These are phyloP conservation scores for Hesperia comma DNA, from an alignment of 2,888 invertebrate genomes.

Conservation along the genomic window DNA sequence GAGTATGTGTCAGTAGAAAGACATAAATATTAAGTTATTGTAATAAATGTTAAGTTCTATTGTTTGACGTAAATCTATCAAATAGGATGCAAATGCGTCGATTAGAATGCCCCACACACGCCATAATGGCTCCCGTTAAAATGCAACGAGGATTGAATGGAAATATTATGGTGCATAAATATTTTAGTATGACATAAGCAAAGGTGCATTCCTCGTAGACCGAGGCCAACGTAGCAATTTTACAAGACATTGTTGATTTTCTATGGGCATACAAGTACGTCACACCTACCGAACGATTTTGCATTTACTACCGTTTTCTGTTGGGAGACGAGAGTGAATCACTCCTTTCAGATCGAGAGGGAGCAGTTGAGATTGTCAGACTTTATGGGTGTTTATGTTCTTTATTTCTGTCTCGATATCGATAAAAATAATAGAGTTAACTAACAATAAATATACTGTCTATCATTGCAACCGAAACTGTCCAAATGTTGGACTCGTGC, in stretches of 20 bases:
- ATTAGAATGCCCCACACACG: conserved; percentile 33
- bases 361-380: no score
- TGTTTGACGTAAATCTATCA: conserved; percentile 28
- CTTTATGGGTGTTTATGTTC: no score
- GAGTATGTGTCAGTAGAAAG: neutral
- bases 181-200: conserved; percentile 35
- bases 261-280: conserved; percentile 5
- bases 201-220: conserved; percentile 28
- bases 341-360: no score
- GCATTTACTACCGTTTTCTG: neutral
- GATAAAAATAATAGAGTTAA: no score
- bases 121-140: conserved; percentile 36
- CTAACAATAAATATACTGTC: no score
- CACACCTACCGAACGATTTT: neutral
- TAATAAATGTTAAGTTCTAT: conserved; percentile 18
- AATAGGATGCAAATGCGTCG: conserved; percentile 31
- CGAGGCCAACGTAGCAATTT: conserved; percentile 24
- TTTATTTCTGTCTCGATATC: no score
- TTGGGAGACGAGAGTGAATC: no score
- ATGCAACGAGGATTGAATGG: conserved; percentile 37
- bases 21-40: conserved; percentile 11
- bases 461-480: no score
- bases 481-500: no score
- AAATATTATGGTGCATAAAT: conserved; percentile 36
- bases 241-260: conserved; percentile 14